Evolutionary conservation across 1,140 invertebrate genomes (phyloP), one percentile per base, ranked within the genome.

Genomic region (Saxidomus purpurata): DNA sequence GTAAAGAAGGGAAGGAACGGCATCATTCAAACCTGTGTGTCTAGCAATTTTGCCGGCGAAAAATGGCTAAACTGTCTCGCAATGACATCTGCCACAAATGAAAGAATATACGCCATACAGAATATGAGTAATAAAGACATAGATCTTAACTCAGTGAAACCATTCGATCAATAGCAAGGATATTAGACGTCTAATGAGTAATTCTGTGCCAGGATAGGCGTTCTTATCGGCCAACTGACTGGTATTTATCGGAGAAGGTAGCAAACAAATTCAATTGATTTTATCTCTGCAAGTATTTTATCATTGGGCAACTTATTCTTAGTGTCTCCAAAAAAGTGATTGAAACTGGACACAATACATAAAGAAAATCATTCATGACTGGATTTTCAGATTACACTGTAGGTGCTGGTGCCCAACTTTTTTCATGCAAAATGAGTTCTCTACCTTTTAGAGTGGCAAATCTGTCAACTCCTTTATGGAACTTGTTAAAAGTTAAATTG

Each of bases 171-270:
- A 71, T 71, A 71, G 67, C 38, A 38, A 71, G 67, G 67, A 71
- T 38, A 71, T 71, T 71, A 71, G 34, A 71, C 9, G 34, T 71
- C 34, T 71, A 36, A 71, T 71, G 36, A 71, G 67, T 71, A 71
- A 71, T 19, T 38, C 6, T 38, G 34, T 38, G 8, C 25, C 15
- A 71, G 34, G 67, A 71, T 71, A 36, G 38, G 34, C 4, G 17
- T 15, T n/a, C 15, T n/a, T 71, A 36, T 71, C 67, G 36, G 13
- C 0, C 0, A 2, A 38, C 67, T 38, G 4, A 71, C 67, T 71
- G 67, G 38, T 38, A 71, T 19, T 38, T 22, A 15, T 38, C 11
- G 11, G 38, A 38, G 34, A 71, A 71, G 36, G 34, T 71, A 71
- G 36, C 67, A 17, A 40, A 71, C 13, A 71, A 71, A 71, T 19